Evolutionary conservation across 2,888 invertebrate species (phyloP).

Genomic region (Amphipoea oculea): DNA sequence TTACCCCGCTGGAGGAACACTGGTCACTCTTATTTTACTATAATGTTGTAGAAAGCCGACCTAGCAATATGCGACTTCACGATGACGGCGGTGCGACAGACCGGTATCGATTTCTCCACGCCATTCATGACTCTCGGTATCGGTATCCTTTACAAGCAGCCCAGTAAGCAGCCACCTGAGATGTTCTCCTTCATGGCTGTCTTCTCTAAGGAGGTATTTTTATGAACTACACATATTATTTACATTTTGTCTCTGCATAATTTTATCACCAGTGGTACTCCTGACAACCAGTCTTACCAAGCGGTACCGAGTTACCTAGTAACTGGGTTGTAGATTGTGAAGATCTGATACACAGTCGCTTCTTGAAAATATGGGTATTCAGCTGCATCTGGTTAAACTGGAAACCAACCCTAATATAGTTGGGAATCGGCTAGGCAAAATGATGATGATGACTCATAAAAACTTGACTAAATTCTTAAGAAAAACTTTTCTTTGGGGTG

Average conservation of each 20-base stretch:
- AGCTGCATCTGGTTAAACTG: neutral
- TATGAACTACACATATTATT: neutral
- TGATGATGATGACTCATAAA: neutral
- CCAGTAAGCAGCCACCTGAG: conserved; percentile 95
- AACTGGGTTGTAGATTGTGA: neutral
- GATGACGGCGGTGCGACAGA: conserved; percentile 96
- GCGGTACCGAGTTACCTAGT: neutral
- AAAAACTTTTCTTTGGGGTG: neutral
- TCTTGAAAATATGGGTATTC: neutral
- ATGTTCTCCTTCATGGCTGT: conserved; percentile 98
- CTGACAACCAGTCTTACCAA: neutral
- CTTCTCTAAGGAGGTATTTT: conserved; percentile 92
- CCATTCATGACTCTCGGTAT: conserved; percentile 98
- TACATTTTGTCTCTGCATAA: neutral
- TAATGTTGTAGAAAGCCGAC: conserved; percentile 93
- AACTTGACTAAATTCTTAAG: neutral
- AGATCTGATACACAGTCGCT: neutral
- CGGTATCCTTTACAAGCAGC: conserved; percentile 96
- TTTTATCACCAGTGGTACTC: neutral
- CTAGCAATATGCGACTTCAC: conserved; percentile 97
- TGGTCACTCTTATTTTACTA: neutral
- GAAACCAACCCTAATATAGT: neutral
- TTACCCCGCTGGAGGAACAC: neutral
- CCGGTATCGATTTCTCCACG: conserved; percentile 98
- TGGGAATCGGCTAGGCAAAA: neutral